Conservation (phyloP, 2,113 vertebrate species). For the Ifrita kowaldi region DNA sequence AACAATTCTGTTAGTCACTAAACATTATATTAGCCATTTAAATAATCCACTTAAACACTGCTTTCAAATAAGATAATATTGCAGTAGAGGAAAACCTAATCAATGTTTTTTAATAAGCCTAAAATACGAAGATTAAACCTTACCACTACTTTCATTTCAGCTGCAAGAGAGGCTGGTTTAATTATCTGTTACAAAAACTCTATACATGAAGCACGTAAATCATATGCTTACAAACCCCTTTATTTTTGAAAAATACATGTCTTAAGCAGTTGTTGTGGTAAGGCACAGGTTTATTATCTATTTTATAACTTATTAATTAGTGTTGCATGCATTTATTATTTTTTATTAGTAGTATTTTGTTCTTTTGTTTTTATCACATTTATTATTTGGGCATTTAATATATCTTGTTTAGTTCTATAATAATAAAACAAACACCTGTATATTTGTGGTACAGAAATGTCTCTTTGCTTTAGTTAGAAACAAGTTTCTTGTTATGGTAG, state of each 20-base stretch:
- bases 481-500: not conserved
- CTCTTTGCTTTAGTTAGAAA: not conserved
- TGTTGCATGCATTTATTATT: rapidly evolving
- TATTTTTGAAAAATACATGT: not conserved
- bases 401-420: not conserved
- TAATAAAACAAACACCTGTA: not conserved
- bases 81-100: not conserved
- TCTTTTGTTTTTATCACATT: not conserved
- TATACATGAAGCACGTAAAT: not conserved
- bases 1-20: not conserved
- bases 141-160: not conserved
- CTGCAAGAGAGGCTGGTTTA: not conserved
- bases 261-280: not conserved
- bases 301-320: not conserved
- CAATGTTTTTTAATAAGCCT: not conserved
- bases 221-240: not conserved
- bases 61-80: not conserved
- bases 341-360: not conserved
- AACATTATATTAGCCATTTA: not conserved
- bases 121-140: not conserved
- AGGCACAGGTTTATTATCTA: rapidly evolving
- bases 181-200: not conserved
- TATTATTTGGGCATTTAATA: not conserved
- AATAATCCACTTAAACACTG: not conserved
- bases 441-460: not conserved